phyloP scores from a whole-genome alignment of 1,140 invertebrate species.

The Mercenaria mercenaria region DNA sequence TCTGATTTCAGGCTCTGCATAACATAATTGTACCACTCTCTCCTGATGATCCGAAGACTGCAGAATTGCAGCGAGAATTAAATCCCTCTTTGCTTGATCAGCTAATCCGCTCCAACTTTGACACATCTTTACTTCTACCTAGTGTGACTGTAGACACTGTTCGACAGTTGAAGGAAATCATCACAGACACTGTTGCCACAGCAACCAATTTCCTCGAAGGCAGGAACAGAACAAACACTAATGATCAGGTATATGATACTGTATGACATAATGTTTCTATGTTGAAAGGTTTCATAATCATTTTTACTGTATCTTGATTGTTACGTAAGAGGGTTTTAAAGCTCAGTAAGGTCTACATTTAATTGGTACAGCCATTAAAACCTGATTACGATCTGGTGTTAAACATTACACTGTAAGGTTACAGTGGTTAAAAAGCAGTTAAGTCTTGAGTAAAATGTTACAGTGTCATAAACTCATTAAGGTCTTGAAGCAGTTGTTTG shows the following conservation, averaged over 20 bases:
- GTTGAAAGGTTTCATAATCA: too few species aligned
- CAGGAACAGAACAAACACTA: slow-evolving; percentile 34
- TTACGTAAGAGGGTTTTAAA: too few species aligned
- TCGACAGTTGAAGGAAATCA: slow-evolving; percentile 72
- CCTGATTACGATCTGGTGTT: too few species aligned
- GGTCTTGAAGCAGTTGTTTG: too few species aligned
- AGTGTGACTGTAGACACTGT: slow-evolving; percentile 71
- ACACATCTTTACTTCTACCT: slow-evolving; percentile 67
- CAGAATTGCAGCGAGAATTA: slow-evolving; percentile 62
- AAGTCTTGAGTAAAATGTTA: too few species aligned
- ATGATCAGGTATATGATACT: not conserved
- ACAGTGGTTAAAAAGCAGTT: too few species aligned
- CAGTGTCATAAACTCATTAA: too few species aligned
- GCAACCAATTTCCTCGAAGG: slow-evolving; percentile 71
- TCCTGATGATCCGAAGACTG: slow-evolving; percentile 76
- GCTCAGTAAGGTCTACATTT: too few species aligned
- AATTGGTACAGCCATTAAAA: too few species aligned
- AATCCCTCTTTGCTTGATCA: slow-evolving; percentile 73
- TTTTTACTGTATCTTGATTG: too few species aligned
- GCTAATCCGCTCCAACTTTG: slow-evolving; percentile 76
- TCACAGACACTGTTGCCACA: slow-evolving; percentile 73
- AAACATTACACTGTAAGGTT: too few species aligned
- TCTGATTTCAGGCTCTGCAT: slow-evolving; percentile 77
- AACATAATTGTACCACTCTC: slow-evolving; percentile 77
- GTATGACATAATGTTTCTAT: too few species aligned